Evolutionary conservation across 2,888 invertebrate genomes (phyloP).

Genomic region (Pollenia labialis): DNA sequence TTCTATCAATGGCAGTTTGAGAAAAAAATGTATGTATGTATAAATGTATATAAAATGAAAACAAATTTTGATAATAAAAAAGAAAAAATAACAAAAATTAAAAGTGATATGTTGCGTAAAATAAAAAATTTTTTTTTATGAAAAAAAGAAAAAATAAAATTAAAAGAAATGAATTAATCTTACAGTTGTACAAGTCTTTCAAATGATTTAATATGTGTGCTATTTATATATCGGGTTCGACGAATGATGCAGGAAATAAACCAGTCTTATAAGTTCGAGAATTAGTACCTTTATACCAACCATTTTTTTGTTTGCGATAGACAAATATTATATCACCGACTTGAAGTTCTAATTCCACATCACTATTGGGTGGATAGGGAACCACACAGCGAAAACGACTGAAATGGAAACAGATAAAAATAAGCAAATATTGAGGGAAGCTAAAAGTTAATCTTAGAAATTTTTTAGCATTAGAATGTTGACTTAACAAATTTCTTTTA

Average conservation of each 20-base stretch:
- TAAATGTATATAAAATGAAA: background rate
- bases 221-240: slow-evolving; percentile 86
- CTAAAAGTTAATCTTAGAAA: too few relatives aligned
- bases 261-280: slow-evolving; percentile 95
- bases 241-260: slow-evolving; percentile 97
- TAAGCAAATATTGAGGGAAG: too few relatives aligned
- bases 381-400: slow-evolving; percentile 94
- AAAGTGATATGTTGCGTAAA: slow-evolving; percentile 42
- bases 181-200: slow-evolving; percentile 52
- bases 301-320: slow-evolving; percentile 95
- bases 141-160: background rate
- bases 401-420: slow-evolving; percentile 24
- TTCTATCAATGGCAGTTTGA: slow-evolving; percentile 66
- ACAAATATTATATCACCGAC: slow-evolving; percentile 96
- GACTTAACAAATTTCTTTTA: too few relatives aligned
- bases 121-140: background rate
- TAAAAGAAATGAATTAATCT: slow-evolving; percentile 18
- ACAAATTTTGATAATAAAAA: background rate
- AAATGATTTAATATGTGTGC: background rate
- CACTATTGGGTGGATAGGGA: slow-evolving; percentile 97
- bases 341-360: slow-evolving; percentile 94
- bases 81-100: slow-evolving; percentile 1
- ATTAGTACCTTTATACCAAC: slow-evolving; percentile 97
- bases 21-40: slow-evolving; percentile 13
- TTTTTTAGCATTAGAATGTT: too few relatives aligned